These are phyloP conservation scores for Syrphus vitripennis DNA, from an alignment of 2,888 invertebrate species.

Conservation along the genomic window DNA sequence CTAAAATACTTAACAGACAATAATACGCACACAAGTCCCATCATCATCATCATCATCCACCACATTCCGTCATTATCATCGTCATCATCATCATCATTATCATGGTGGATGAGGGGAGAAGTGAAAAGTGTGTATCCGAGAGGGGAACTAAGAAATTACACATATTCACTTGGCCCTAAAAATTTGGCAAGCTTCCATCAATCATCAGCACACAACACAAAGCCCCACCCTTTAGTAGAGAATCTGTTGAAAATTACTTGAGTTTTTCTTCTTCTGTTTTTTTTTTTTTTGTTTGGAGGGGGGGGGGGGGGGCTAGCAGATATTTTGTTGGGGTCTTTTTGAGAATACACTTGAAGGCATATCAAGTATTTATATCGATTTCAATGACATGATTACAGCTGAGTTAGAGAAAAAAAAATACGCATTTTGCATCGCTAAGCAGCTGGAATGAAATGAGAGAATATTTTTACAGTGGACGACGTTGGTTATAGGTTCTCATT, in stretches of 20 bases:
- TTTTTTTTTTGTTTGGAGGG: not conserved
- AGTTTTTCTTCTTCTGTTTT: not conserved
- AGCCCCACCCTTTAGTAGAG: slow-evolving; percentile 13
- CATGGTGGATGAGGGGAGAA: not conserved
- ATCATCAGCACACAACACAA: slow-evolving; percentile 21
- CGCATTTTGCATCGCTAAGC: slow-evolving; percentile 59
- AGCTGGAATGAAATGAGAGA: slow-evolving; percentile 54
- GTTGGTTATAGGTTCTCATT: not conserved
- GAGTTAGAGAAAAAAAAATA: slow-evolving; percentile 24
- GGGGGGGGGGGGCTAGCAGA: not conserved
- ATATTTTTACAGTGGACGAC: slow-evolving; percentile 19
- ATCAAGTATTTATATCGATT: slow-evolving; percentile 65
- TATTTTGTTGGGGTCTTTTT: slow-evolving; percentile 30
- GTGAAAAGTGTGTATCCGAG: not conserved
- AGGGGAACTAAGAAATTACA: not conserved
- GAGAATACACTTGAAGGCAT: slow-evolving; percentile 38
- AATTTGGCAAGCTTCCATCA: slow-evolving; percentile 65
- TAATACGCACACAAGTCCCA: slow-evolving; percentile 27
- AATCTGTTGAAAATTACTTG: slow-evolving; percentile 21
- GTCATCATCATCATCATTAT: not conserved
- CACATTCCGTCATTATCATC: not conserved
- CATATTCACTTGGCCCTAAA: slow-evolving; percentile 58
- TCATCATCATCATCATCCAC: not conserved
- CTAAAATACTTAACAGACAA: slow-evolving; percentile 36
- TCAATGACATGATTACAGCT: slow-evolving; percentile 62